These are phyloP conservation scores for Monopis laevigella DNA, from an alignment of 2,888 invertebrate genomes.

Conservation along the genomic window DNA sequence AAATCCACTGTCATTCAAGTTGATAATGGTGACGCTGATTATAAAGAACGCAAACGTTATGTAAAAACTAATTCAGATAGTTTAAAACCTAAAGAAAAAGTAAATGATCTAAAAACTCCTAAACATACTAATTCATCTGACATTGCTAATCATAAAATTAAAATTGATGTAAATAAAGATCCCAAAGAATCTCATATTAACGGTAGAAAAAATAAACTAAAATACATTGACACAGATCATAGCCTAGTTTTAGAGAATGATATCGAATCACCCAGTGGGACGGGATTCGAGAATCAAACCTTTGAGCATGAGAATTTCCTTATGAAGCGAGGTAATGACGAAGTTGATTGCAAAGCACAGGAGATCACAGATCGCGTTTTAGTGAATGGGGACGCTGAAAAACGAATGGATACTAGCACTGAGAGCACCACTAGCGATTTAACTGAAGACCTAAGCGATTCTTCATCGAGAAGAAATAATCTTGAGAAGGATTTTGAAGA, in stretches of 20 bases:
- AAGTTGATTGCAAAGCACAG: conserved; percentile 26
- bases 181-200: conserved; percentile 23
- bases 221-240: conserved; percentile 49
- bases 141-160: conserved; percentile 34
- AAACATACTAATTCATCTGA: conserved; percentile 66
- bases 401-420: conserved; percentile 57
- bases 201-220: conserved; percentile 33
- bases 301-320: conserved; percentile 58
- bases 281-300: conserved; percentile 58
- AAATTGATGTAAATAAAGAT: conserved; percentile 29
- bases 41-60: conserved; percentile 29
- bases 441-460: conserved; percentile 47
- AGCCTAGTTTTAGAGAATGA: conserved; percentile 42
- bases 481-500: conserved; percentile 43
- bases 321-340: conserved; percentile 50
- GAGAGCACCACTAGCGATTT: conserved; percentile 53
- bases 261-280: conserved; percentile 53
- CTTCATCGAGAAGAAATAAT: too few relatives aligned
- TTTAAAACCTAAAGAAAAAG: conserved; percentile 30
- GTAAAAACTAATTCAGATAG: conserved; percentile 30
- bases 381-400: conserved; percentile 32
- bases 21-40: conserved; percentile 47
- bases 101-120: conserved; percentile 59
- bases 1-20: conserved; percentile 60
- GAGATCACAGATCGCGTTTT: conserved; percentile 23